A percentile compares a stretch with the other conserved stretches of the same genome.
These are phyloP conservation scores for Nasonovia ribisnigri DNA, from an alignment of 2,888 invertebrate species.

Conservation along the genomic window DNA sequence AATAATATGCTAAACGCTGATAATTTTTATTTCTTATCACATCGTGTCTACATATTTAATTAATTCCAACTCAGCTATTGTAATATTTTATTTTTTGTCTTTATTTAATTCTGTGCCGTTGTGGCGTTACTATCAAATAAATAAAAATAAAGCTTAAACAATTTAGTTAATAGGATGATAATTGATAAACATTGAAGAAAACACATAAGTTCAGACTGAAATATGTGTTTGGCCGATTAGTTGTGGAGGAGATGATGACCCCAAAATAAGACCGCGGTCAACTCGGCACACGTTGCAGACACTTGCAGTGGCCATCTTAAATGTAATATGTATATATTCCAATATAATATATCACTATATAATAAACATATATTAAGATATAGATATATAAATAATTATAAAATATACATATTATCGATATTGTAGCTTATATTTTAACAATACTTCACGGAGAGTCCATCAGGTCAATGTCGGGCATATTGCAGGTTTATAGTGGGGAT, in stretches of 20 bases:
- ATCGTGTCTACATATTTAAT: too few relatives aligned
- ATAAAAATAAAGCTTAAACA: background rate
- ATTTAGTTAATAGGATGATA: background rate
- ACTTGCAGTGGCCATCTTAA: background rate
- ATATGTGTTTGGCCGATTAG: constrained; percentile 28
- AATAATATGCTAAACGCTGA: too few relatives aligned
- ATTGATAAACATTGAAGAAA: background rate
- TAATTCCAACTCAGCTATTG: too few relatives aligned
- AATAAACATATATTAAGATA: background rate
- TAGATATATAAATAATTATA: background rate
- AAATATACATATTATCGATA: background rate
- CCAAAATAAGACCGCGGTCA: background rate
- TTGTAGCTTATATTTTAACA: constrained; percentile 28
- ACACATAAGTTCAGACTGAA: constrained; percentile 8
- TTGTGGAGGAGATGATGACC: constrained; percentile 38
- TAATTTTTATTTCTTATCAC: too few relatives aligned
- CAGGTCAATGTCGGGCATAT: constrained; percentile 52
- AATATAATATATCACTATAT: too few relatives aligned
- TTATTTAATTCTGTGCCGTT: too few relatives aligned
- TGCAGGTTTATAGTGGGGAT: constrained; percentile 28
- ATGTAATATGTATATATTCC: background rate
- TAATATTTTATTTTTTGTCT: too few relatives aligned
- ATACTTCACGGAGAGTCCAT: constrained; percentile 17
- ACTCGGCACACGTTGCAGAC: background rate
- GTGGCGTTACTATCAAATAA: too few relatives aligned